Conservation (phyloP, 2,113 vertebrate genomes). For the Ceyx melanurus region DNA sequence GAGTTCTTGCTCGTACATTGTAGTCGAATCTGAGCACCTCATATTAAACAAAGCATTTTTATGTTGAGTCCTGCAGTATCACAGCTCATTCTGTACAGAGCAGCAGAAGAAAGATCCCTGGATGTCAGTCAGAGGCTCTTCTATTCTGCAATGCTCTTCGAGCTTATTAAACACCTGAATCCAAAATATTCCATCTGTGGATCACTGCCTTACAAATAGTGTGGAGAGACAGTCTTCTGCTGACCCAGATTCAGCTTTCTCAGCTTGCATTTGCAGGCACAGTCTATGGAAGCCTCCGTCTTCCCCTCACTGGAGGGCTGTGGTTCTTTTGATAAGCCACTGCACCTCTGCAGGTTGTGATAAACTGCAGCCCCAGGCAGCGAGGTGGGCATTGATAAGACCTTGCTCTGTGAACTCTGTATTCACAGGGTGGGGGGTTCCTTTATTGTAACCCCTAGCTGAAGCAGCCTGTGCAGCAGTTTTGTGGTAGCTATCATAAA, state of each 20-base stretch:
- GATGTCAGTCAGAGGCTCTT: not conserved
- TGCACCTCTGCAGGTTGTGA: not conserved
- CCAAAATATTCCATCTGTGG: not conserved
- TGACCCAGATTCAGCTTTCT: not conserved
- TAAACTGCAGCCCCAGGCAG: not conserved
- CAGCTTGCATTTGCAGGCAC: not conserved
- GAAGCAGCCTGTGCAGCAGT: not conserved
- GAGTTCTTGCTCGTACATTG: not conserved
- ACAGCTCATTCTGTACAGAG: not conserved
- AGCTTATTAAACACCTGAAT: not conserved
- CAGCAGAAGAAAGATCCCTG: not conserved
- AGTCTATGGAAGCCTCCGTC: not conserved
- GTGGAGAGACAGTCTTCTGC: not conserved
- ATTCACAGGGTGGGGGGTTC: not conserved
- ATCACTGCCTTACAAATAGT: not conserved
- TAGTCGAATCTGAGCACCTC: not conserved
- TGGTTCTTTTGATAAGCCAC: not conserved
- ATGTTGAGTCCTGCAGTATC: not conserved
- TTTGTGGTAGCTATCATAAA: conserved; percentile 6
- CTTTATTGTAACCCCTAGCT: not conserved
- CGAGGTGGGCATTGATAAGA: not conserved
- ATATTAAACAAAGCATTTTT: conserved; percentile 1
- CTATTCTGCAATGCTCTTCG: not conserved
- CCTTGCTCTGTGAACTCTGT: not conserved
- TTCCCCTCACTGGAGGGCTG: not conserved